Evolutionary conservation across 2,888 invertebrate genomes (phyloP), one percentile per base, ranked within the genome.

Genomic region (Aleiodes testaceus): DNA sequence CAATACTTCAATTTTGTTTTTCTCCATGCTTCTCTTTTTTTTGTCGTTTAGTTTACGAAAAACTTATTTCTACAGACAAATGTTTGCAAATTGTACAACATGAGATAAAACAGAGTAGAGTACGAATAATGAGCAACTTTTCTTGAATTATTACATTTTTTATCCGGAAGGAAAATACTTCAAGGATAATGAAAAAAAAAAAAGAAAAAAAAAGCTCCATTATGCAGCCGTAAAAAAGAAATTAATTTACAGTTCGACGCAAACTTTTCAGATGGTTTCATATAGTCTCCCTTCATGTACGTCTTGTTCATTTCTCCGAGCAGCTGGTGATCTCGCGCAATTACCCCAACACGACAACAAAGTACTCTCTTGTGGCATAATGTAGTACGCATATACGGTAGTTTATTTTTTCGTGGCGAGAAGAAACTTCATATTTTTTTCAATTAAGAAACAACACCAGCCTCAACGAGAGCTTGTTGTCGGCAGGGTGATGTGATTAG

Each of bases 361-460:
- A 72, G 69, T 73, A 72, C 69, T 73, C 65, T 76, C 72, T 50
- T 49, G 69, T 69, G 69, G 61, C 52, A 69, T 30, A 64, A 1
- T 18, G 22, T 42, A 22, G n/a, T 45, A 67, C 45, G 26, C 63
- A 63, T 22, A 61, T 36, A 49, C 30, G 50, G 47, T 14, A 18
- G 30, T 11, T 6, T 45, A 22, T 47, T 47, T 47, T 47, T 14
- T 22, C 22, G 45, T 64, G 18, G 73, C 70, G 71, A 75, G 69
- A 79, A 82, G 84, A 84, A 87, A 86, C 81, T 85, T 86, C 82
- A 84, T 85, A 84, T 85, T 86, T 86, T 36, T 87, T 87, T 86
- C 85, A 86, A 86, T 87, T 85, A 86, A 83, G 80, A 81, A 79
- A 77, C 75, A 77, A 77, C 71, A 75, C 74, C 71, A 75, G 74